Evolutionary conservation across 2,888 invertebrate genomes (phyloP).

Genomic region (Spodoptera littoralis): DNA sequence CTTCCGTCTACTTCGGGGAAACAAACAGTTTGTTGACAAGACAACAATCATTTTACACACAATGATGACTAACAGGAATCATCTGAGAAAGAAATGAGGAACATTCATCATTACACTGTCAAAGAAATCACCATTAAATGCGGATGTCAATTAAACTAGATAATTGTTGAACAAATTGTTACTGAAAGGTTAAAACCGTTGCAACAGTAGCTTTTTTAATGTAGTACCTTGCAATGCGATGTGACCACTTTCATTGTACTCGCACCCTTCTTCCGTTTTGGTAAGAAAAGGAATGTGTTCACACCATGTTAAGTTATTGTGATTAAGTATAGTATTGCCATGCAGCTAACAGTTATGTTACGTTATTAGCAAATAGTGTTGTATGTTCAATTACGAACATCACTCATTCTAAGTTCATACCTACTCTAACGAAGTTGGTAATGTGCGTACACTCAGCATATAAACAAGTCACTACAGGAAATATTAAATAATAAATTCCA

Average conservation of each 20-base stretch:
- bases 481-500: too few relatives aligned
- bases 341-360: too few relatives aligned
- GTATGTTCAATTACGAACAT: too few relatives aligned
- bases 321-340: too few relatives aligned
- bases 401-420: too few relatives aligned
- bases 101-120: constrained; percentile 32
- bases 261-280: constrained; percentile 22
- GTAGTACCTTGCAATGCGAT: constrained; percentile 1
- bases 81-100: constrained; percentile 59
- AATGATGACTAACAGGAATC: constrained; percentile 51
- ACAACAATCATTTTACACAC: constrained; percentile 51
- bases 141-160: constrained; percentile 40
- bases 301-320: constrained; percentile 15
- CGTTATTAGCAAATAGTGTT: too few relatives aligned
- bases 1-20: constrained; percentile 59
- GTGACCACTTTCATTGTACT: constrained; percentile 31
- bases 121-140: constrained; percentile 38
- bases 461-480: too few relatives aligned
- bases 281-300: constrained; percentile 24
- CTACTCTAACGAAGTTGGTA: too few relatives aligned
- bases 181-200: constrained; percentile 17
- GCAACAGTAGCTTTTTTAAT: constrained; percentile 3
- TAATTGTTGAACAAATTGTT: constrained; percentile 29
- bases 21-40: constrained; percentile 40
- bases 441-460: too few relatives aligned